Evolutionary conservation across 1,140 invertebrate genomes (phyloP).

Genomic region (Battus philenor): DNA sequence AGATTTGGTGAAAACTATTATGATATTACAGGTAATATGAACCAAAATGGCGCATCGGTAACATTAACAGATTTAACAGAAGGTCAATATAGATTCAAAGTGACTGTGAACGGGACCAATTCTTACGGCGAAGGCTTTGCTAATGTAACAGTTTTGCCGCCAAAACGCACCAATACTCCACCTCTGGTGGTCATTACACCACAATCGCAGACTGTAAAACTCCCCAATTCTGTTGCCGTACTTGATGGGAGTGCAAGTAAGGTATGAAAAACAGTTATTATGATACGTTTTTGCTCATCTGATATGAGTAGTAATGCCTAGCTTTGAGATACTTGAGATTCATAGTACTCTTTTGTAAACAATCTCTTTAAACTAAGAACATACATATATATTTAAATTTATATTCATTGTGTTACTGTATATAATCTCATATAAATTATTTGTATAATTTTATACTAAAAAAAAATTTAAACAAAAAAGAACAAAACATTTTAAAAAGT

Average conservation of each 20-base stretch:
- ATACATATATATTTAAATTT: too few species aligned
- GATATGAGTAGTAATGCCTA: too few species aligned
- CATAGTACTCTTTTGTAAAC: too few species aligned
- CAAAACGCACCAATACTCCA: slow-evolving; percentile 89
- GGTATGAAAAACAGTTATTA: slow-evolving; percentile 34
- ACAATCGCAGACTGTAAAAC: slow-evolving; percentile 87
- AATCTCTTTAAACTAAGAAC: too few species aligned
- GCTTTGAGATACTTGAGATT: too few species aligned
- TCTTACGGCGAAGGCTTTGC: slow-evolving; percentile 90
- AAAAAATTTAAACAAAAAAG: too few species aligned
- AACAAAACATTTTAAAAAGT: too few species aligned
- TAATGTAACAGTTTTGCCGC: slow-evolving; percentile 94
- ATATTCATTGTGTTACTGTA: too few species aligned
- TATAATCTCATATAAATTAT: too few species aligned
- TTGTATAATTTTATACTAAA: too few species aligned
- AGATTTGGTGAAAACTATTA: too few species aligned
- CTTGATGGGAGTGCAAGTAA: slow-evolving; percentile 86
- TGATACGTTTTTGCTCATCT: too few species aligned
- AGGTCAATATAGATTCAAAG: slow-evolving; percentile 93
- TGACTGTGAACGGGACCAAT: slow-evolving; percentile 85
- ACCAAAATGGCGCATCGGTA: slow-evolving; percentile 87
- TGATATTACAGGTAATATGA: slow-evolving; percentile 81
- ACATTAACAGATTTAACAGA: slow-evolving; percentile 87
- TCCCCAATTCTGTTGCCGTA: slow-evolving; percentile 92
- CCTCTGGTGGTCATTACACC: slow-evolving; percentile 92